A percentile compares a stretch with the other conserved stretches of the same genome.
phyloP scores from a whole-genome alignment of 2,113 vertebrate species.

The Ptilonorhynchus violaceus region DNA sequence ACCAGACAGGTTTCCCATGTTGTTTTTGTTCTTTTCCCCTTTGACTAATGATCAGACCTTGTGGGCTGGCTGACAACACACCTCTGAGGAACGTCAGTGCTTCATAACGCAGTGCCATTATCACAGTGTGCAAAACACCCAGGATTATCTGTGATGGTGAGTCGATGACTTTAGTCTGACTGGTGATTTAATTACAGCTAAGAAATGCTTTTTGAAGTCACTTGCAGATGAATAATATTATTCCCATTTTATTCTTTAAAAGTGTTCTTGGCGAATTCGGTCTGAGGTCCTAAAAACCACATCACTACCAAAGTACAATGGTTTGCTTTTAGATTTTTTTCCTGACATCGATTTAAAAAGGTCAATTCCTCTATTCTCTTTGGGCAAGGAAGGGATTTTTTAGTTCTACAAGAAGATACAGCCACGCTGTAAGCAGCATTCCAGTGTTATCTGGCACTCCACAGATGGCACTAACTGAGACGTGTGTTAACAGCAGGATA shows the following conservation, averaged over 20 bases:
- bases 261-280: neutral
- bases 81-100: neutral
- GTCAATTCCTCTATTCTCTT: neutral
- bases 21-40: neutral
- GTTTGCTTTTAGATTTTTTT: neutral
- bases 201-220: neutral
- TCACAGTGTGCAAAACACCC: neutral
- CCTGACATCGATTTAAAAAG: neutral
- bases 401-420: neutral
- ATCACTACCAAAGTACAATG: neutral
- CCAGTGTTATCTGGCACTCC: neutral
- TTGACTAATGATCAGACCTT: neutral
- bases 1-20: neutral
- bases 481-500: neutral
- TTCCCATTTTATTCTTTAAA: neutral
- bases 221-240: neutral
- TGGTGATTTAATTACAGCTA: neutral
- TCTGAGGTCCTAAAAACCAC: neutral
- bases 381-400: neutral
- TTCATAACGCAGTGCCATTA: neutral
- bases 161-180: neutral
- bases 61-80: neutral
- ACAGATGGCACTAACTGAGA: neutral
- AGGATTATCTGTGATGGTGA: neutral
- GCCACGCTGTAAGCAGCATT: neutral